phyloP scores from a whole-genome alignment of 2,888 invertebrate species.

The Cheilosia vulpina region DNA sequence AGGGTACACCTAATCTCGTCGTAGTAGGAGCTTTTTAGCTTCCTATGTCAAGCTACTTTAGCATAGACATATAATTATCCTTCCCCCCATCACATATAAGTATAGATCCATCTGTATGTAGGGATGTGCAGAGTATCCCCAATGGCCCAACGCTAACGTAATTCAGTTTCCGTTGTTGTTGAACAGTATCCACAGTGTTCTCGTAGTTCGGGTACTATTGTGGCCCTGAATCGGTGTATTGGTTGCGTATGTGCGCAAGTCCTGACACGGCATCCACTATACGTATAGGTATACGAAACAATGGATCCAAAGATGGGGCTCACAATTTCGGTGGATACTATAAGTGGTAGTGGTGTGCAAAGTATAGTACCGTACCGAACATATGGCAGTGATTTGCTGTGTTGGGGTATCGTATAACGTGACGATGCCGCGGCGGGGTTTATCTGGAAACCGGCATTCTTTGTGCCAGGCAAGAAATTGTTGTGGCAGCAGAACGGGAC shows the following conservation, averaged over 20 bases:
- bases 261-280: slow-evolving; percentile 35
- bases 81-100: not conserved
- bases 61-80: slow-evolving; percentile 45
- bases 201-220: slow-evolving; percentile 60
- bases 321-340: not conserved
- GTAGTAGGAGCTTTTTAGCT: slow-evolving; percentile 33
- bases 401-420: not conserved
- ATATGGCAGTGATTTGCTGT: slow-evolving; percentile 71
- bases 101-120: not conserved
- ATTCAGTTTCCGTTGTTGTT: slow-evolving; percentile 71
- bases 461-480: slow-evolving; percentile 30
- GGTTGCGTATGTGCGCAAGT: slow-evolving; percentile 70
- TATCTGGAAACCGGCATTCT: slow-evolving; percentile 66
- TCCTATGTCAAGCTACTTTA: slow-evolving; percentile 38
- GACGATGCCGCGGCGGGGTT: not conserved
- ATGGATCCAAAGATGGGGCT: slow-evolving; percentile 14
- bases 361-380: slow-evolving; percentile 43
- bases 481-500: slow-evolving; percentile 20
- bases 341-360: slow-evolving; percentile 49
- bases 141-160: slow-evolving; percentile 47
- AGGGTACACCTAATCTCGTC: slow-evolving; percentile 61
- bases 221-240: slow-evolving; percentile 69
- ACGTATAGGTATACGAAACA: slow-evolving; percentile 23
- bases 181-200: slow-evolving; percentile 63
- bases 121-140: slow-evolving; percentile 1